A percentile compares a stretch with the other conserved stretches of the same genome.
Evolutionary conservation across 2,888 invertebrate genomes (phyloP).

Genomic region (Ariolimax columbianus): DNA sequence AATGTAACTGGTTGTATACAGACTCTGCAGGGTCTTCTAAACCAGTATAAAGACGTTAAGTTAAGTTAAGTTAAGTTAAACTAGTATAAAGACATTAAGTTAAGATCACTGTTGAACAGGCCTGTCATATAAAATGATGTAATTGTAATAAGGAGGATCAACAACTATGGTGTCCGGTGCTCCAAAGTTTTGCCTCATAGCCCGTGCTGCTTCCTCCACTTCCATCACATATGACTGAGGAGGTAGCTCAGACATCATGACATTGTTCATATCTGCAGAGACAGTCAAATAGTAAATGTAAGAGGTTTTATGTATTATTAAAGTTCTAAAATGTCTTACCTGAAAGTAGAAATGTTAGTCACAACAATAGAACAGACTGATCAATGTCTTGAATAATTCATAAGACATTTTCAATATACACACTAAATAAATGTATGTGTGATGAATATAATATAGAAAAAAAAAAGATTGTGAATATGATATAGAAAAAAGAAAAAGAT

Average conservation of each 20-base stretch:
- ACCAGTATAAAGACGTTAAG: too few species aligned
- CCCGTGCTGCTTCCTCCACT: constrained; percentile 38
- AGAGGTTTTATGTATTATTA: neutral
- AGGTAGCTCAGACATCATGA: constrained; percentile 38
- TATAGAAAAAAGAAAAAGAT: too few species aligned
- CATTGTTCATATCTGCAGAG: constrained; percentile 35
- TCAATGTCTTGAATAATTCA: too few species aligned
- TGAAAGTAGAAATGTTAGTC: neutral
- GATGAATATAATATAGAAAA: too few species aligned
- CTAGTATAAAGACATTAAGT: too few species aligned
- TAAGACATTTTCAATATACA: too few species aligned
- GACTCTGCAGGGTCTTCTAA: too few species aligned
- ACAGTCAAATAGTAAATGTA: neutral
- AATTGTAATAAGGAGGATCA: constrained; percentile 40
- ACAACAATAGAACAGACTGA: neutral
- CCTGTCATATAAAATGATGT: constrained; percentile 45
- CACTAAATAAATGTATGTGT: too few species aligned
- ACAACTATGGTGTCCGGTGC: constrained; percentile 35
- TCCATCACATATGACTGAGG: constrained; percentile 44
- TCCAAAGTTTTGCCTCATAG: constrained; percentile 39
- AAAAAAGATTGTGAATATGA: too few species aligned
- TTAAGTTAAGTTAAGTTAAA: too few species aligned
- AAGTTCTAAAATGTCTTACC: neutral
- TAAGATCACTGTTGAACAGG: constrained; percentile 33
- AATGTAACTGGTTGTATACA: too few species aligned